phyloP scores from a whole-genome alignment of 2,888 invertebrate genomes.

The Zhengitettix transpicula region DNA sequence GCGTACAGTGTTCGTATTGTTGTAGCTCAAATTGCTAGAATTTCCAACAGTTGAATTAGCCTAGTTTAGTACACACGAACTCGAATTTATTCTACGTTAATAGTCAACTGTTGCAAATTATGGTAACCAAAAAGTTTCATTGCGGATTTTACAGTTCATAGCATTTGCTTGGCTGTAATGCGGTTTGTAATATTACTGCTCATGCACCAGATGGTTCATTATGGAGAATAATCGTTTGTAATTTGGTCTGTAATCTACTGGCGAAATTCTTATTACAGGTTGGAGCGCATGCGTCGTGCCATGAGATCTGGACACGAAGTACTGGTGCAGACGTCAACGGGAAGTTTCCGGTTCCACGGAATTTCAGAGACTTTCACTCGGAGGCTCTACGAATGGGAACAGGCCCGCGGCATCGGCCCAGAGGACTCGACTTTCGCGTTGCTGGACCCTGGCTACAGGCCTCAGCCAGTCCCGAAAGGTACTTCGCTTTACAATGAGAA shows the following conservation, averaged over 20 bases:
- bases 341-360: constrained; percentile 69
- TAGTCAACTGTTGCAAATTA: no score
- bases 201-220: neutral
- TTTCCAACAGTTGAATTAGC: no score
- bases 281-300: constrained; percentile 39
- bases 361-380: constrained; percentile 80
- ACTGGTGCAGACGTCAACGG: constrained; percentile 64
- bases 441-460: constrained; percentile 35
- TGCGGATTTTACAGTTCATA: no score
- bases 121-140: no score
- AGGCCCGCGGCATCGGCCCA: constrained; percentile 69
- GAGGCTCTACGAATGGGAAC: constrained; percentile 83
- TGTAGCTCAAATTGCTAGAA: no score
- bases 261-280: constrained; percentile 19
- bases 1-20: no score
- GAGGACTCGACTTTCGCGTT: constrained; percentile 73
- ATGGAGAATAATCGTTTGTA: neutral
- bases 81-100: no score
- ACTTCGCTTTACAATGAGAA: neutral
- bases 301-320: constrained; percentile 50
- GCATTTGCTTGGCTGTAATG: no score
- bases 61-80: no score
- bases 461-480: neutral
- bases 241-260: neutral
- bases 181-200: no score